Evolutionary conservation across 2,797 vertebrate species (phyloP).

Genomic region (Erethizon dorsatum): DNA sequence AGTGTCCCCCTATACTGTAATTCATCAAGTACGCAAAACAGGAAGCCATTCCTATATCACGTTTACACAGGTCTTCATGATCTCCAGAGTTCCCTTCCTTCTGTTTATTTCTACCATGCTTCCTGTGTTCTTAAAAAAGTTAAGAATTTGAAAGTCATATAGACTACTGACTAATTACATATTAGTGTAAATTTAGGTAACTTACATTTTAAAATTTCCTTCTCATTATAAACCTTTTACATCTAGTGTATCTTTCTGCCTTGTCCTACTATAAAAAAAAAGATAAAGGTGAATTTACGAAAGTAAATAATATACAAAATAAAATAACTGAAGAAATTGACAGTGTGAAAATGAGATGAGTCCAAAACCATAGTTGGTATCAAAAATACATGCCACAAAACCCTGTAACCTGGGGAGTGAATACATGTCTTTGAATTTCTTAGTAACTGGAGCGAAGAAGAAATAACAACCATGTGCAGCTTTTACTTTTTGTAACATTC

Average conservation of each 20-base stretch:
- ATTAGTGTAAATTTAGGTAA: conserved; percentile 33
- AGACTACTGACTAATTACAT: conserved; percentile 21
- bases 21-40: conserved; percentile 40
- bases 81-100: conserved; percentile 5
- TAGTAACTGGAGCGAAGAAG: neutral
- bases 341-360: conserved; percentile 53
- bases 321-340: conserved; percentile 40
- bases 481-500: conserved; percentile 30
- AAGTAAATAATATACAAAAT: conserved; percentile 31
- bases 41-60: conserved; percentile 30
- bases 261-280: conserved; percentile 27
- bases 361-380: conserved; percentile 28
- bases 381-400: conserved; percentile 22
- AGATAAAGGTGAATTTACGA: conserved; percentile 4
- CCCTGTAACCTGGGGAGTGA: neutral
- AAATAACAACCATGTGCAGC: neutral
- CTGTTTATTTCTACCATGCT: neutral
- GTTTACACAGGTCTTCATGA: conserved; percentile 8
- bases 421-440: conserved; percentile 7
- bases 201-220: conserved; percentile 10
- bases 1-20: neutral
- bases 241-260: neutral
- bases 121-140: neutral
- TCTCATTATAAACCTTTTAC: conserved; percentile 46
- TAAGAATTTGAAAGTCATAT: conserved; percentile 17